These are phyloP conservation scores for Ancistrus triradiatus DNA, from an alignment of 2,113 vertebrate genomes.

Conservation along the genomic window DNA sequence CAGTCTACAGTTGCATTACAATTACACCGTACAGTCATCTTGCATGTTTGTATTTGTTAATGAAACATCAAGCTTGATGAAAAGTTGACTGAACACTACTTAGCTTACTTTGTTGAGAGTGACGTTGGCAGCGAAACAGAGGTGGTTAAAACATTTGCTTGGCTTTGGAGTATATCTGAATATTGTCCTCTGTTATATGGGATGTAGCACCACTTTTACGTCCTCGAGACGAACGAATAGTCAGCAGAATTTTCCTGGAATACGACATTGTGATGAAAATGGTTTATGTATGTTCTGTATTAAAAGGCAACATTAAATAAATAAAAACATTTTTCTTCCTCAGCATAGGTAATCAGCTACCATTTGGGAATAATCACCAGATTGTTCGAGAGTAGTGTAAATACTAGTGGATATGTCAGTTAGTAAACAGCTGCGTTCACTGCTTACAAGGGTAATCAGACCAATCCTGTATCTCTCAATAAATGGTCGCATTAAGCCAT, in stretches of 20 bases:
- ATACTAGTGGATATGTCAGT: constrained; percentile 8
- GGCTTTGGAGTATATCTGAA: not conserved
- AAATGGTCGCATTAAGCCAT: constrained; percentile 24
- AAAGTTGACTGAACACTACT: too few species aligned
- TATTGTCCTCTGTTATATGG: not conserved
- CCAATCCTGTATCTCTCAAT: constrained; percentile 9
- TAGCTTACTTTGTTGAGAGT: too few species aligned
- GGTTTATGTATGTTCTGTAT: not conserved
- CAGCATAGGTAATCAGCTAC: not conserved
- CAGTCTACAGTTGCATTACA: not conserved
- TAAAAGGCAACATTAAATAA: not conserved
- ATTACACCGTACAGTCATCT: too few species aligned
- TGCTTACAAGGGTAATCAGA: constrained; percentile 26
- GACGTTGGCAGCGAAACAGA: too few species aligned
- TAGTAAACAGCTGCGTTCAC: constrained; percentile 20
- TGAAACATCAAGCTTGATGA: too few species aligned
- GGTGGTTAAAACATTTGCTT: too few species aligned
- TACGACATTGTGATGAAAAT: too few species aligned
- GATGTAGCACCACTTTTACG: too few species aligned
- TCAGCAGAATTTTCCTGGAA: not conserved
- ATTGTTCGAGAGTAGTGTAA: constrained; percentile 11
- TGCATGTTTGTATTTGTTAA: too few species aligned
- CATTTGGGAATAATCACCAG: constrained; percentile 7
- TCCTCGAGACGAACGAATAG: too few species aligned
- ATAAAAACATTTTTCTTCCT: not conserved